These are phyloP conservation scores for Ischnura elegans DNA, from an alignment of 2,888 invertebrate species.

Conservation along the genomic window DNA sequence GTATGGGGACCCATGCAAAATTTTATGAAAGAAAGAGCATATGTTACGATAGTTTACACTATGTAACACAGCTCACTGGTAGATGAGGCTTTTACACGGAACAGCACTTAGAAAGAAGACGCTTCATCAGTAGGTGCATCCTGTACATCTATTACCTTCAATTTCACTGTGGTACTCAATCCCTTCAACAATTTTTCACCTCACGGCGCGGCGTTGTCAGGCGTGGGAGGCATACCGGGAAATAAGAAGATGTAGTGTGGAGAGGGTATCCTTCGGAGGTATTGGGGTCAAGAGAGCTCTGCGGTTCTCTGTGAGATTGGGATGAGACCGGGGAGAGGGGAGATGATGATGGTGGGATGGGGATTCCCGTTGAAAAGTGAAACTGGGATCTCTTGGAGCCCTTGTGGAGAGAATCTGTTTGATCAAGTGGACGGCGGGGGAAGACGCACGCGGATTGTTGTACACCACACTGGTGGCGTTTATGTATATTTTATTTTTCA, in stretches of 20 bases:
- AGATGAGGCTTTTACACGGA: too few species aligned
- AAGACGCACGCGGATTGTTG: not conserved
- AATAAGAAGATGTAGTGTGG: not conserved
- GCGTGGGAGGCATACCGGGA: conserved; percentile 16
- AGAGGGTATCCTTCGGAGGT: conserved; percentile 33
- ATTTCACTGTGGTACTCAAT: too few species aligned
- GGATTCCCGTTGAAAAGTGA: conserved; percentile 17
- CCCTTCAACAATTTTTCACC: not conserved
- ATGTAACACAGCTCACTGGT: too few species aligned
- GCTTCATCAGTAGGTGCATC: too few species aligned
- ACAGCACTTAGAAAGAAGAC: too few species aligned
- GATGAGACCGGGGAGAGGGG: not conserved
- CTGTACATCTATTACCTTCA: too few species aligned
- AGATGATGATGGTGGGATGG: not conserved
- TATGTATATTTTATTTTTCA: not conserved
- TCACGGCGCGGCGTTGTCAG: not conserved
- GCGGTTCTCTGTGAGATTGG: not conserved
- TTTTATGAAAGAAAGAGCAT: too few species aligned
- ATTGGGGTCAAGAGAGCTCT: conserved; percentile 44
- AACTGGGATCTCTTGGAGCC: not conserved
- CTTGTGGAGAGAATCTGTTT: not conserved
- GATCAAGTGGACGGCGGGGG: not conserved
- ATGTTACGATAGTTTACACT: too few species aligned
- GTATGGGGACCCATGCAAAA: too few species aligned
- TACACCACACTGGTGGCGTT: too few species aligned